Evolutionary conservation across 2,113 vertebrate genomes (phyloP).

Genomic region (Proterorhinus semilunaris): DNA sequence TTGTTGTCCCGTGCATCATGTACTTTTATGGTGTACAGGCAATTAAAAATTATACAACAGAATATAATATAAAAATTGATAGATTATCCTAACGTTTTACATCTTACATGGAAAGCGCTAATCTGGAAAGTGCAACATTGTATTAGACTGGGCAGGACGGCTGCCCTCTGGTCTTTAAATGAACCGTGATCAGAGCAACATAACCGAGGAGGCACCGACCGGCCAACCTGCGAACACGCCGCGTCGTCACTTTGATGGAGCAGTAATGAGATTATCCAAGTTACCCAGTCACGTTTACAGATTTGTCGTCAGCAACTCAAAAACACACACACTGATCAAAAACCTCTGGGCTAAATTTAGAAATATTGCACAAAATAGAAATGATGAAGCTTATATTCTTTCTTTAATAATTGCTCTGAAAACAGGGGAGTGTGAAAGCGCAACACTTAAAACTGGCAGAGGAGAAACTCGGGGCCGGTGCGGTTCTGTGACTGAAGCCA

Average conservation of each 20-base stretch:
- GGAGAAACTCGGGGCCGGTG: slow-evolving; percentile 66
- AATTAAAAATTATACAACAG: no score
- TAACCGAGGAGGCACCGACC: slow-evolving; percentile 46
- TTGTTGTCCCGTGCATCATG: no score
- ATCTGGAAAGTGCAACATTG: no score
- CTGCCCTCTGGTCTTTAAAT: slow-evolving; percentile 28
- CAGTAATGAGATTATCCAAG: slow-evolving; percentile 70
- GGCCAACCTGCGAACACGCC: slow-evolving; percentile 59
- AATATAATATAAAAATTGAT: no score
- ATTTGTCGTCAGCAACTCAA: slow-evolving; percentile 22
- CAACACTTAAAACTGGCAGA: slow-evolving; percentile 30
- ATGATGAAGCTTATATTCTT: slow-evolving; percentile 23
- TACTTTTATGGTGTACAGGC: no score
- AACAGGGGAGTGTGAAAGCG: slow-evolving; percentile 21
- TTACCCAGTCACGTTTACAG: slow-evolving; percentile 29
- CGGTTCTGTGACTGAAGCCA: slow-evolving; percentile 70
- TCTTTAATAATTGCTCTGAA: slow-evolving; percentile 12
- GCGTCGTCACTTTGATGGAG: slow-evolving; percentile 69
- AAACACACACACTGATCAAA: slow-evolving; percentile 6
- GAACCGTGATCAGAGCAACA: slow-evolving; percentile 40
- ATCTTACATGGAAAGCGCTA: no score
- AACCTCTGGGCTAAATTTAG: slow-evolving; percentile 43
- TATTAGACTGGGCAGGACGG: neutral
- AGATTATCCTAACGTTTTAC: no score
- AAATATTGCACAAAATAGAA: slow-evolving; percentile 52